Percentiles rank a stretch among this genome's conserved stretches.
phyloP scores from a whole-genome alignment of 2,888 invertebrate genomes.

The Erebia palarica region DNA sequence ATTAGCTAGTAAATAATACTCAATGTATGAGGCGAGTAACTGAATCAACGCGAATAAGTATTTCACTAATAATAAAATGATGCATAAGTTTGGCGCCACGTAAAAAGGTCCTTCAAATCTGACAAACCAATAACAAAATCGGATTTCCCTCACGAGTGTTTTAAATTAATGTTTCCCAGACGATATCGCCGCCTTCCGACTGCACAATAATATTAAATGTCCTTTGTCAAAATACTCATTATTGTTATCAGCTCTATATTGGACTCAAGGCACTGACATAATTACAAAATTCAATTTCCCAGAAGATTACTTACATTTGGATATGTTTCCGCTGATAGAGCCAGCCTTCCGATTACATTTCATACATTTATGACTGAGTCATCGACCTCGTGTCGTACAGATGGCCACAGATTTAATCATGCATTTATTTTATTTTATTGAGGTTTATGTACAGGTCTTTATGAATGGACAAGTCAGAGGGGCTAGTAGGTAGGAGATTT shows the following conservation, averaged over 20 bases:
- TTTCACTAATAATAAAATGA: too few relatives aligned
- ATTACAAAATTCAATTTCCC: constrained; percentile 16
- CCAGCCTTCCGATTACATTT: constrained; percentile 24
- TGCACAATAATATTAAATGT: neutral
- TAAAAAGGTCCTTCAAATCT: neutral
- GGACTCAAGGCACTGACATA: constrained; percentile 24
- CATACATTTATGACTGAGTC: constrained; percentile 27
- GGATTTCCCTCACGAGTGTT: neutral
- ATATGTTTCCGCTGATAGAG: constrained; percentile 30
- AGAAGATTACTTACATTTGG: constrained; percentile 29
- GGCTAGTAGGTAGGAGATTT: too few relatives aligned
- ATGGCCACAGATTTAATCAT: neutral
- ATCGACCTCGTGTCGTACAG: constrained; percentile 27
- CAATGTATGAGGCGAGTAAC: too few relatives aligned
- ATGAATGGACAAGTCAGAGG: neutral
- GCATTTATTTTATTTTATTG: neutral
- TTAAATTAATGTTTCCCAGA: neutral
- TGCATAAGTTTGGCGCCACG: neutral
- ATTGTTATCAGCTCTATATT: neutral
- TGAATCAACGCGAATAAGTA: too few relatives aligned
- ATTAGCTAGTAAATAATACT: too few relatives aligned
- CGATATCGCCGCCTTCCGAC: constrained; percentile 1
- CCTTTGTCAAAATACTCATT: constrained; percentile 16
- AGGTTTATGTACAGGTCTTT: neutral
- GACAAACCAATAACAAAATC: neutral